Conservation (phyloP, 1,140 invertebrate species). For the Danaus plexippus region DNA sequence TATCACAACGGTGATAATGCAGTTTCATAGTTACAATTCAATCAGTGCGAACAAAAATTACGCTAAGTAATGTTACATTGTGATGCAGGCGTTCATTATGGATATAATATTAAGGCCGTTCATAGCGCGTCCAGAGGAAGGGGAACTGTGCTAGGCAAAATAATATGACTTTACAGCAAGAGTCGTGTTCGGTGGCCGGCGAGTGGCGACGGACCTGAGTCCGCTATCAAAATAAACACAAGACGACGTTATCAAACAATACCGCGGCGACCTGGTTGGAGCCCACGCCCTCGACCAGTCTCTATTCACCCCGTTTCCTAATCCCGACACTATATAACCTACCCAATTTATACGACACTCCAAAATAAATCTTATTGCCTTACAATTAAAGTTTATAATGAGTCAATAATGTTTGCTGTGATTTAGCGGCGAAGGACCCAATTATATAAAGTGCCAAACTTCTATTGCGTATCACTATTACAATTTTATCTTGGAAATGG, state of each 20-base stretch:
- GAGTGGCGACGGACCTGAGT: constrained; percentile 35
- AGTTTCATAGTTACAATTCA: constrained; percentile 12
- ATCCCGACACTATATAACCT: constrained; percentile 42
- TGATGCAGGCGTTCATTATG: too few species aligned
- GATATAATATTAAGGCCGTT: constrained; percentile 1
- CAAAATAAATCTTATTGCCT: not conserved
- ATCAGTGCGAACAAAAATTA: constrained; percentile 6
- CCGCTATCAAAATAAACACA: constrained; percentile 41
- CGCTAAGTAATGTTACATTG: not conserved
- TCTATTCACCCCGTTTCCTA: constrained; percentile 56
- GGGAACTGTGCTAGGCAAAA: too few species aligned
- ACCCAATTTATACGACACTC: constrained; percentile 2
- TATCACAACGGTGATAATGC: constrained; percentile 37
- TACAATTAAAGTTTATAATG: constrained; percentile 3
- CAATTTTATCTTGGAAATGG: constrained; percentile 9
- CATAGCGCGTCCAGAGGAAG: too few species aligned
- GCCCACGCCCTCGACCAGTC: constrained; percentile 50
- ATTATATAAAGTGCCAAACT: constrained; percentile 27
- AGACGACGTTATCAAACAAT: constrained; percentile 58
- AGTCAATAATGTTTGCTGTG: not conserved
- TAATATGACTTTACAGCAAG: too few species aligned
- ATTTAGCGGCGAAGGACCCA: constrained; percentile 14
- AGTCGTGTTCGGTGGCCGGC: constrained; percentile 5
- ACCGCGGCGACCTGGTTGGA: constrained; percentile 57
- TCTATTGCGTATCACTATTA: constrained; percentile 12